phyloP scores from a whole-genome alignment of 92 coral and sea anemone species.

The Siderastrea siderea region DNA sequence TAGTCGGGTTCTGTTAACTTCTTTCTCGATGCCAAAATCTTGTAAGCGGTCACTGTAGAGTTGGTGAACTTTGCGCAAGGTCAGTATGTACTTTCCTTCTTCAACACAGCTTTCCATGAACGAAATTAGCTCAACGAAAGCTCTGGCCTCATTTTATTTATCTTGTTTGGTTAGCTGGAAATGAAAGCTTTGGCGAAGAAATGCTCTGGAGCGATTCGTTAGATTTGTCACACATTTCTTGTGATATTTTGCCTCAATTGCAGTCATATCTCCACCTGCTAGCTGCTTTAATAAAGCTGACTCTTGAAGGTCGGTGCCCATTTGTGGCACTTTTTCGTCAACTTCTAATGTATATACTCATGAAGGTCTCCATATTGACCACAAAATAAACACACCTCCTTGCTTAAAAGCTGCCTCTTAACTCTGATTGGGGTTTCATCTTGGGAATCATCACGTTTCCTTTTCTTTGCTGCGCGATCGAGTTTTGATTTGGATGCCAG shows the following conservation, averaged over 20 bases:
- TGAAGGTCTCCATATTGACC: conserved; percentile 24
- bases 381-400: conserved; percentile 23
- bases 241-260: conserved; percentile 30
- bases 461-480: conserved; percentile 15
- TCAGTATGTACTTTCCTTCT: background rate
- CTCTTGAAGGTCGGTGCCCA: conserved; percentile 32
- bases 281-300: conserved; percentile 1
- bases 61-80: conserved; percentile 26
- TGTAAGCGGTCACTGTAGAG: conserved; percentile 32
- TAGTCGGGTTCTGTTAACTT: too few species aligned
- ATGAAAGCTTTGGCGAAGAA: background rate
- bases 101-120: conserved; percentile 27
- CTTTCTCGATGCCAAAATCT: conserved; percentile 50
- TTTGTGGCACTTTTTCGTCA: conserved; percentile 16
- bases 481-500: conserved; percentile 40
- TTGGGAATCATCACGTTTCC: conserved; percentile 10
- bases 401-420: conserved; percentile 20
- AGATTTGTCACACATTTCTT: conserved; percentile 21
- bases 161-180: conserved; percentile 18
- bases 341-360: conserved; percentile 25
- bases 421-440: conserved; percentile 31
- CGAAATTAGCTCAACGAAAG: conserved; percentile 36
- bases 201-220: conserved; percentile 11
- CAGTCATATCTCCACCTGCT: background rate
- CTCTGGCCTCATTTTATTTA: conserved; percentile 49